phyloP scores from a whole-genome alignment of 2,797 vertebrate genomes.

The Poeciliopsis paucimaculata region DNA sequence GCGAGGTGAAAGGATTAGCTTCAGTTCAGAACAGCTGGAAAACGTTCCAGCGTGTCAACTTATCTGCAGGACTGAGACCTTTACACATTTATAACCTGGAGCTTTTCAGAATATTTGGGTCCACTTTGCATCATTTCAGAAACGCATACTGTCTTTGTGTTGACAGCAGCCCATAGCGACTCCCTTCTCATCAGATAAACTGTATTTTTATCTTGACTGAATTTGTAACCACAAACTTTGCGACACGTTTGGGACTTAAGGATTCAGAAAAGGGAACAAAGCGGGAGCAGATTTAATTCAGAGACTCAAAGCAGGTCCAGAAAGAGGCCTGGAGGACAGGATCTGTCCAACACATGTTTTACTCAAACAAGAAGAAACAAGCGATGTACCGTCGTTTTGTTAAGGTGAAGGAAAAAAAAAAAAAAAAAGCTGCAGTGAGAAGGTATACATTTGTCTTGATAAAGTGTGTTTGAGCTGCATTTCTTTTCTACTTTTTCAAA shows the following conservation, averaged over 20 bases:
- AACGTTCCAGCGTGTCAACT: conserved; percentile 11
- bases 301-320: conserved; percentile 29
- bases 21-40: conserved; percentile 32
- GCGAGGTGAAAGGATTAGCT: conserved; percentile 44
- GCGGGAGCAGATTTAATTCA: conserved; percentile 13
- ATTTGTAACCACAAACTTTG: conserved; percentile 24
- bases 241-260: conserved; percentile 3
- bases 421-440: conserved; percentile 38
- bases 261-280: conserved; percentile 24
- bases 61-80: conserved; percentile 20
- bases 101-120: conserved; percentile 17
- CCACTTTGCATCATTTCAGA: conserved; percentile 11
- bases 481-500: conserved; percentile 75
- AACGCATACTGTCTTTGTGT: not conserved
- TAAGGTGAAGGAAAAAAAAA: conserved; percentile 11
- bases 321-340: conserved; percentile 26
- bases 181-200: conserved; percentile 20
- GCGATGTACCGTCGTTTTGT: conserved; percentile 21
- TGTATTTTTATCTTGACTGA: conserved; percentile 28
- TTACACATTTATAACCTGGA: conserved; percentile 15
- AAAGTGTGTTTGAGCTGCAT: conserved; percentile 62
- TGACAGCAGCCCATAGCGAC: not conserved
- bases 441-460: conserved; percentile 46
- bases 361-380: not conserved
- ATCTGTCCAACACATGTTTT: conserved; percentile 12